A percentile compares a stretch with the other conserved stretches of the same genome.
phyloP scores from a whole-genome alignment of 2,888 invertebrate species.

The Masnerella sp. region DNA sequence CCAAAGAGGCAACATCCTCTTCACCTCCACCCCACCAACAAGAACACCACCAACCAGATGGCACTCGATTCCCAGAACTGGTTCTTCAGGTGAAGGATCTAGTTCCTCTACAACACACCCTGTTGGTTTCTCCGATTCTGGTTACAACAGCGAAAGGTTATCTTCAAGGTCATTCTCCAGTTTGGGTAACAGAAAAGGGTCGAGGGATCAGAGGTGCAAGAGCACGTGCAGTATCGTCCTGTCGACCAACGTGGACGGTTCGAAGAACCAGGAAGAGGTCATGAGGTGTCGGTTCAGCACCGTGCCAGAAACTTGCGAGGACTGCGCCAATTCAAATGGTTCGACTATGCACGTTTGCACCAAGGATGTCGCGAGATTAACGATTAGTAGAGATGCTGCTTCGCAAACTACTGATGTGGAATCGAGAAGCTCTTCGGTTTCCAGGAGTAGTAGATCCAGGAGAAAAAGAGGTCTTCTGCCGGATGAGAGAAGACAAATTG shows the following conservation, averaged over 20 bases:
- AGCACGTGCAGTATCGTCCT: constrained; percentile 85
- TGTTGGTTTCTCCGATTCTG: constrained; percentile 76
- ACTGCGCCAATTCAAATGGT: constrained; percentile 71
- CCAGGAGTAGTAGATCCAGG: constrained; percentile 29
- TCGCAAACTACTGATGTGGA: constrained; percentile 78
- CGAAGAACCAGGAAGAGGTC: constrained; percentile 53
- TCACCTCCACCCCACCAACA: constrained; percentile 79
- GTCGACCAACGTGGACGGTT: constrained; percentile 77
- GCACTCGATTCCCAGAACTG: constrained; percentile 70
- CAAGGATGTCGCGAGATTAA: constrained; percentile 68
- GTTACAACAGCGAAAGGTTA: constrained; percentile 80
- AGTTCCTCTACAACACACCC: constrained; percentile 58
- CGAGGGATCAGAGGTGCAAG: constrained; percentile 80
- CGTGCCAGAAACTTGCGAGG: constrained; percentile 77
- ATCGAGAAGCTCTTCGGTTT: constrained; percentile 63
- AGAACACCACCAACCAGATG: constrained; percentile 63
- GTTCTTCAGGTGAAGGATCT: constrained; percentile 61
- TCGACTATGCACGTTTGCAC: constrained; percentile 76
- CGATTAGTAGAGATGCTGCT: constrained; percentile 78
- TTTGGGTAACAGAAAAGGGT: constrained; percentile 68
- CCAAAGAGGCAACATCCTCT: constrained; percentile 79
- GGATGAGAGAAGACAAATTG: constrained; percentile 62
- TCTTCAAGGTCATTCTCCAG: constrained; percentile 76
- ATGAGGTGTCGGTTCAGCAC: constrained; percentile 70
- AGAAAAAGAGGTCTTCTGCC: constrained; percentile 10